phyloP scores from a whole-genome alignment of 1,140 invertebrate species.

The Pararge aegeria region DNA sequence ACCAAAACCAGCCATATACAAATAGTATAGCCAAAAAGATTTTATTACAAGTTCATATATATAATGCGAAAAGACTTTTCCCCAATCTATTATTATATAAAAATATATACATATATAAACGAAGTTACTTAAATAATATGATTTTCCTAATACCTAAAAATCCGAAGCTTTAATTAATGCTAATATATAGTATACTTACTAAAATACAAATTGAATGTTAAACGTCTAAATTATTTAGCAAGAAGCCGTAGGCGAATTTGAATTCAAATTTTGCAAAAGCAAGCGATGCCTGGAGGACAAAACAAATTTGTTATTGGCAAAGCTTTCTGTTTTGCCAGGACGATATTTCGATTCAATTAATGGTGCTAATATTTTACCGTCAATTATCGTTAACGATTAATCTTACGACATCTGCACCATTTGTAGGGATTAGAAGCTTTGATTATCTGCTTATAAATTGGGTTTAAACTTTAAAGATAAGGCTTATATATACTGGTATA shows the following conservation, averaged over 20 bases:
- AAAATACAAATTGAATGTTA: background rate
- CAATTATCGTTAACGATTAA: slow-evolving; percentile 53
- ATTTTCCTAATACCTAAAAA: no score
- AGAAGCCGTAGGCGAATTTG: slow-evolving; percentile 5
- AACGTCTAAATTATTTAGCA: slow-evolving; percentile 1
- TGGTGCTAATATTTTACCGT: slow-evolving; percentile 64
- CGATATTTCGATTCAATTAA: slow-evolving; percentile 67
- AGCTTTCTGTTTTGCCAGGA: slow-evolving; percentile 53
- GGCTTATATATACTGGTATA: background rate
- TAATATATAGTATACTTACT: background rate
- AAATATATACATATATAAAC: no score
- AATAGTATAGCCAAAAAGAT: no score
- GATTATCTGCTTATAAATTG: slow-evolving; percentile 8
- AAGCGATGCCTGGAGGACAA: slow-evolving; percentile 53
- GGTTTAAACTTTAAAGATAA: background rate
- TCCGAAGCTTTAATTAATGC: no score
- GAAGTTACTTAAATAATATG: no score
- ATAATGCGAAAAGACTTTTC: no score
- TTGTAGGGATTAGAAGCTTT: background rate
- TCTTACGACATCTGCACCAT: slow-evolving; percentile 23
- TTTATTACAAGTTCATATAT: no score
- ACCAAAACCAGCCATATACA: no score
- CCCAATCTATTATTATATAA: no score
- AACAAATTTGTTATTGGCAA: slow-evolving; percentile 60
- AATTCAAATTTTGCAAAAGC: slow-evolving; percentile 49